A percentile compares a stretch with the other conserved stretches of the same genome.
phyloP scores from a whole-genome alignment of 1,140 invertebrate genomes.

The Idris sp. region DNA sequence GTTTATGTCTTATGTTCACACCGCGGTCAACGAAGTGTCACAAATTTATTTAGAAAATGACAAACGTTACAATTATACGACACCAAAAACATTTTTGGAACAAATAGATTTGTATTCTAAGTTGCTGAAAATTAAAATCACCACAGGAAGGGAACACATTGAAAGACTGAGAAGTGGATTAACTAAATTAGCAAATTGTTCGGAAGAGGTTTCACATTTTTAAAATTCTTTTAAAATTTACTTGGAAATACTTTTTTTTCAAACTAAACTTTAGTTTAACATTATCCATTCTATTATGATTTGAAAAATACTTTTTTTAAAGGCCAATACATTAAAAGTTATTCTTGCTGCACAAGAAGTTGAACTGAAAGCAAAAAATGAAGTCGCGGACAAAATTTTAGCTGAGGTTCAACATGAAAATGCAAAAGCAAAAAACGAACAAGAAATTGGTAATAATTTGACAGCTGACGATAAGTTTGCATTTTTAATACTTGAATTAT shows the following conservation, averaged over 20 bases:
- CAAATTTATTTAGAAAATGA: slow-evolving; percentile 90
- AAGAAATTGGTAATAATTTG: slow-evolving; percentile 82
- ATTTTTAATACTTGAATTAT: too few species aligned
- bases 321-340: slow-evolving; percentile 85
- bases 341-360: slow-evolving; percentile 93
- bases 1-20: slow-evolving; percentile 95
- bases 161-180: slow-evolving; percentile 90
- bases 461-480: too few species aligned
- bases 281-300: too few species aligned
- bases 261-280: too few species aligned
- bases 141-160: slow-evolving; percentile 89
- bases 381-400: slow-evolving; percentile 93
- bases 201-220: slow-evolving; percentile 87
- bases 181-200: slow-evolving; percentile 89
- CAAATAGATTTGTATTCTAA: slow-evolving; percentile 93
- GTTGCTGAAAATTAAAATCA: slow-evolving; percentile 86
- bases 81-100: slow-evolving; percentile 97
- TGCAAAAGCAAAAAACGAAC: slow-evolving; percentile 92
- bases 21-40: slow-evolving; percentile 92
- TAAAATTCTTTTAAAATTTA: too few species aligned
- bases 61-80: slow-evolving; percentile 96
- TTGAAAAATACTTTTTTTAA: too few species aligned
- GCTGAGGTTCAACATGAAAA: slow-evolving; percentile 93
- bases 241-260: too few species aligned
- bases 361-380: slow-evolving; percentile 92